These are phyloP conservation scores for Rhabdornis inornatus DNA, from an alignment of 2,113 vertebrate genomes.

Conservation along the genomic window DNA sequence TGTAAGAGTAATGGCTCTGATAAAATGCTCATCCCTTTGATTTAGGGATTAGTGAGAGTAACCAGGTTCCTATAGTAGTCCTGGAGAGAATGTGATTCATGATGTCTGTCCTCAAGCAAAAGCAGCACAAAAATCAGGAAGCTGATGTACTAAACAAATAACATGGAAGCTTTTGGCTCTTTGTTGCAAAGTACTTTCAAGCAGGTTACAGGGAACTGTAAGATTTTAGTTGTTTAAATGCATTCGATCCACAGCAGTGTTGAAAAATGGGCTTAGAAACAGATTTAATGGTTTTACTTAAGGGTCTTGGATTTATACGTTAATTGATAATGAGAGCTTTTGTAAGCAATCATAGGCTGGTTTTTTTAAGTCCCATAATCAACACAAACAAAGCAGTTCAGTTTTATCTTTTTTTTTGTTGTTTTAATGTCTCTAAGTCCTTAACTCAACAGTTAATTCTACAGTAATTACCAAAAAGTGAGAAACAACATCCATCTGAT, in stretches of 20 bases:
- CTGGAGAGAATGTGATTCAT: neutral
- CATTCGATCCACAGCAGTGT: fast-evolving
- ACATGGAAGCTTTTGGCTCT: neutral
- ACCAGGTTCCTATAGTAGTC: neutral
- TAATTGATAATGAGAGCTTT: neutral
- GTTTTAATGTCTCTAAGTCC: neutral
- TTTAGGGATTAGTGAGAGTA: neutral
- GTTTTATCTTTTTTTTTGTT: neutral
- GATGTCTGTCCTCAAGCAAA: neutral
- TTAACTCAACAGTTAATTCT: neutral
- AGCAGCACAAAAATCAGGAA: neutral
- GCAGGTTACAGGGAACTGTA: neutral
- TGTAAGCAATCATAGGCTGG: neutral
- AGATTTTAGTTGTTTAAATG: neutral
- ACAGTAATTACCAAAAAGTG: neutral
- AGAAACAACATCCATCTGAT: neutral
- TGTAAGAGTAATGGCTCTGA: neutral
- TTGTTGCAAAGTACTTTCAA: neutral
- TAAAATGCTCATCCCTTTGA: neutral
- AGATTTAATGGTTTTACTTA: neutral
- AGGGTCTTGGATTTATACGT: neutral
- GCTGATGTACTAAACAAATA: neutral
- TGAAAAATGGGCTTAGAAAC: neutral
- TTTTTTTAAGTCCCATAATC: neutral
- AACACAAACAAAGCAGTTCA: neutral